Base-by-base conservation (phyloP, 2,113 vertebrate species). In the Sitta europaea region DNA sequence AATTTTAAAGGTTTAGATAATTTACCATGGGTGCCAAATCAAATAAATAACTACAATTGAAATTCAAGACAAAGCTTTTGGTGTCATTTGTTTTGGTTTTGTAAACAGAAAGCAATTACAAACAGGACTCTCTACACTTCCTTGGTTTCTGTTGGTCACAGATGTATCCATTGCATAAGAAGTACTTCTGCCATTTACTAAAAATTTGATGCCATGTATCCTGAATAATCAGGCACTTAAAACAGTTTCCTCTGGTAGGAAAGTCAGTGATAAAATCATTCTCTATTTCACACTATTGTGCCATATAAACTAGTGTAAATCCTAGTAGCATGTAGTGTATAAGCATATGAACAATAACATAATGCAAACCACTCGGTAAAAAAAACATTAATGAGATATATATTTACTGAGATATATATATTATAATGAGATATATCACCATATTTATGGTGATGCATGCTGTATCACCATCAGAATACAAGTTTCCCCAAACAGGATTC, bases 341-440 rank as follows among this genome's bases (percentile, higher is more conserved):
- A 67, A 31, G n/a, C 28, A 22, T 16, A 45, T 9, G 35, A 57
- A n/a, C 27, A 83, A 23, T 18, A 61, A 50, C 10, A 40, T 21
- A 75, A 82, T 10, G 21, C 35, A 95, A 62, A 54, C 9, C 16
- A n/a, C n/a, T n/a, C n/a, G n/a, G n/a, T n/a, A 62, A 50, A 16
- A 0, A n/a, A 8, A 0, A 3, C 5, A 11, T 24, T 40, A 62
- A 5, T 9, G 45, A 57, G 20, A 76, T 42, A 25, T 7, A 1
- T 43, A 27, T 53, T 85, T 53, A 53, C 18, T 38, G 8, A n/a
- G n/a, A n/a, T n/a, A n/a, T n/a, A n/a, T n/a, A n/a, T n/a, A n/a
- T n/a, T n/a, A n/a, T n/a, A n/a, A n/a, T n/a, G n/a, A n/a, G n/a
- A n/a, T n/a, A n/a, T n/a, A n/a, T n/a, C n/a, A n/a, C n/a, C n/a